Percentiles rank a stretch among this genome's conserved stretches.
Conservation (phyloP, 2,888 invertebrate genomes). For the Agonopterix arenella region DNA sequence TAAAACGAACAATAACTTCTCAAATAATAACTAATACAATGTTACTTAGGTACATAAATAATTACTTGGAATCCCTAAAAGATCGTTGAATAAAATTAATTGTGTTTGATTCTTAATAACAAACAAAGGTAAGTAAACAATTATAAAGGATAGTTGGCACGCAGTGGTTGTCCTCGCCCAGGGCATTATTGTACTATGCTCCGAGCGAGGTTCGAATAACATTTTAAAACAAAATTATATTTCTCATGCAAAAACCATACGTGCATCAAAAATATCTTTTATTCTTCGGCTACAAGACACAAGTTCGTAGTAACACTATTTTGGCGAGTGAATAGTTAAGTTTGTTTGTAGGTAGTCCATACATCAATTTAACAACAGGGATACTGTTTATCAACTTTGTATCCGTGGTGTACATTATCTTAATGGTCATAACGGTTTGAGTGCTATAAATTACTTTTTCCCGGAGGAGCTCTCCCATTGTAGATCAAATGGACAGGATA, state of each 20-base stretch:
- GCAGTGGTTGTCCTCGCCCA: conserved; percentile 15
- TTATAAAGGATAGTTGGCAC: conserved; percentile 15
- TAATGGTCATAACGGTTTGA: conserved; percentile 31
- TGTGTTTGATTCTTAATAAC: conserved; percentile 21
- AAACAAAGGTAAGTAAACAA: conserved; percentile 20
- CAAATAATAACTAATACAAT: too few species aligned
- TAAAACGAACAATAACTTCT: too few species aligned
- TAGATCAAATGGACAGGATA: too few species aligned
- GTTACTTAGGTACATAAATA: too few species aligned
- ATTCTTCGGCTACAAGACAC: conserved; percentile 7
- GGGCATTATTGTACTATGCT: conserved; percentile 11
- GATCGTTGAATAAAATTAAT: too few species aligned
- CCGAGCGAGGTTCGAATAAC: conserved; percentile 16
- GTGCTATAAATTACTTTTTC: too few species aligned
- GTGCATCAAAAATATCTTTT: not conserved
- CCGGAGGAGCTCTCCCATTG: too few species aligned
- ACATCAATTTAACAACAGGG: conserved; percentile 39
- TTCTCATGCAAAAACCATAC: not conserved
- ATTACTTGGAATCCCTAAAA: too few species aligned
- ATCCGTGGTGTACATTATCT: conserved; percentile 33
- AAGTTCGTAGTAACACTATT: not conserved
- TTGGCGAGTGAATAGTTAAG: not conserved
- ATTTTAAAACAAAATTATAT: not conserved
- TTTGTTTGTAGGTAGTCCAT: conserved; percentile 19
- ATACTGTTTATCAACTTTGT: conserved; percentile 42